A percentile compares a stretch with the other conserved stretches of the same genome.
Conservation (phyloP, 1,140 invertebrate genomes). For the Danaus melanippus region DNA sequence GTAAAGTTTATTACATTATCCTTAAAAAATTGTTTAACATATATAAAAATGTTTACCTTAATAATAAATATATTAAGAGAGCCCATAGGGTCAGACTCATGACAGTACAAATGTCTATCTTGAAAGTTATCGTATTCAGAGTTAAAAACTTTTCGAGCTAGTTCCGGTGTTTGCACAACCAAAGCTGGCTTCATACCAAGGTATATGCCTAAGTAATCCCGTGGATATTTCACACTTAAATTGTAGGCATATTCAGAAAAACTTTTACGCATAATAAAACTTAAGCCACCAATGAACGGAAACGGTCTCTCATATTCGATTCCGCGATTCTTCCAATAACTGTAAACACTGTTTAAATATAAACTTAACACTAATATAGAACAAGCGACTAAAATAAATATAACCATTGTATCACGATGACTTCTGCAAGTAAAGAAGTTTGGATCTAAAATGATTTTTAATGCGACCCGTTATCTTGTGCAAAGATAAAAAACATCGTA, state of each 20-base stretch:
- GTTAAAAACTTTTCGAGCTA: conserved; percentile 35
- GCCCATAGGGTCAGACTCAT: conserved; percentile 43
- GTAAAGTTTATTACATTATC: too few relatives aligned
- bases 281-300: conserved; percentile 35
- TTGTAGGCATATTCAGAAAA: conserved; percentile 37
- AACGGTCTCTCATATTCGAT: conserved; percentile 37
- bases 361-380: conserved; percentile 9
- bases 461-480: too few relatives aligned
- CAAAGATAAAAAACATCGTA: too few relatives aligned
- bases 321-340: conserved; percentile 39
- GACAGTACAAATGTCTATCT: conserved; percentile 38
- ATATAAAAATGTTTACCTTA: conserved; percentile 29
- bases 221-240: conserved; percentile 30
- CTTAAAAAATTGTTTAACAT: neutral
- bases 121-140: conserved; percentile 45
- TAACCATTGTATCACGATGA: too few relatives aligned
- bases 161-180: conserved; percentile 41
- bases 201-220: conserved; percentile 41
- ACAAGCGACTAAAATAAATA: neutral
- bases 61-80: conserved; percentile 49
- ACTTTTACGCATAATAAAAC: conserved; percentile 41
- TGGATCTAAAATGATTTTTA: too few relatives aligned
- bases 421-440: too few relatives aligned
- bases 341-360: conserved; percentile 20
- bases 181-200: conserved; percentile 38